Percentiles rank a stretch among this genome's conserved stretches.
Conservation (phyloP, 2,888 invertebrate genomes). For the Limenitis camilla region DNA sequence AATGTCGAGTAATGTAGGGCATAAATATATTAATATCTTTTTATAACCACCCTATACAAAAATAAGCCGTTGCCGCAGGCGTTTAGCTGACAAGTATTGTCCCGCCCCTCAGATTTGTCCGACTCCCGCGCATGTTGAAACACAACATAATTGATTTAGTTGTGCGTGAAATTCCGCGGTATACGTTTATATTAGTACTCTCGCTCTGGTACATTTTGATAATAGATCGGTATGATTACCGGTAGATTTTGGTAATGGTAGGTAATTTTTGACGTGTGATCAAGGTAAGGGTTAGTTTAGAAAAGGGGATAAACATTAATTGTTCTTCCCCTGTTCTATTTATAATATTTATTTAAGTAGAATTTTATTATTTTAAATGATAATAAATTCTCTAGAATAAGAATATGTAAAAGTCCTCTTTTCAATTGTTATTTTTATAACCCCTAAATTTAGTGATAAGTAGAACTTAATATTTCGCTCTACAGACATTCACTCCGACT, state of each 20-base stretch:
- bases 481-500: too few species aligned
- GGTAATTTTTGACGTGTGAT: not conserved
- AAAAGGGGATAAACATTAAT: not conserved
- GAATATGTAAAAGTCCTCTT: too few species aligned
- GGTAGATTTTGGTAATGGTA: not conserved
- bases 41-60: constrained; percentile 36
- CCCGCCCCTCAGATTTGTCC: constrained; percentile 35
- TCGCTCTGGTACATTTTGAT: constrained; percentile 43
- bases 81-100: constrained; percentile 68
- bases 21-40: constrained; percentile 1
- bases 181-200: constrained; percentile 28
- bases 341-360: too few species aligned
- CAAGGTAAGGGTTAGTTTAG: not conserved
- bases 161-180: constrained; percentile 58
- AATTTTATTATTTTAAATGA: too few species aligned
- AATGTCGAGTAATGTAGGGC: not conserved
- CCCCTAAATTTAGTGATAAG: too few species aligned
- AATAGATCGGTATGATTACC: constrained; percentile 14
- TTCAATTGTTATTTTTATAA: too few species aligned
- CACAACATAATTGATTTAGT: constrained; percentile 63
- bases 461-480: too few species aligned
- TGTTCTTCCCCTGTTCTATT: too few species aligned
- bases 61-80: constrained; percentile 66
- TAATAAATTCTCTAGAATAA: too few species aligned
- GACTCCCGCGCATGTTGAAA: constrained; percentile 34